These are phyloP conservation scores for Cantharis nigra DNA, from an alignment of 2,888 invertebrate genomes.

Conservation along the genomic window DNA sequence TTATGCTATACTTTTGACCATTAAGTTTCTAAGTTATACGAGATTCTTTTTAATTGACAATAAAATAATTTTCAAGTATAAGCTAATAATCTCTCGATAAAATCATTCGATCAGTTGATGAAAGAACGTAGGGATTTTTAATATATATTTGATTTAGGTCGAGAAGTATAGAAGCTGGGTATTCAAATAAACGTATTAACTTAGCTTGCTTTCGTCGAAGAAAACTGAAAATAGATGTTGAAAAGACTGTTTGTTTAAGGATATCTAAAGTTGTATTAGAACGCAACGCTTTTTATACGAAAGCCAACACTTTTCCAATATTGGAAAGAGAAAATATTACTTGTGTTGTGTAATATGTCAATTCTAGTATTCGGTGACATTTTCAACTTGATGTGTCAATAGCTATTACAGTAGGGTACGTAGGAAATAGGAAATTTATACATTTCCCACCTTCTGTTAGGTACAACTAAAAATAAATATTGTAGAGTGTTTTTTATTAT, in stretches of 20 bases:
- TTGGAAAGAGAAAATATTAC: slow-evolving; percentile 16
- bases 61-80: not conserved
- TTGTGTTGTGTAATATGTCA: slow-evolving; percentile 16
- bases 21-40: too few relatives aligned
- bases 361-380: slow-evolving; percentile 9
- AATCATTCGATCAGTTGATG: not conserved
- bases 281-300: slow-evolving; percentile 10
- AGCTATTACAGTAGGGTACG: slow-evolving; percentile 7
- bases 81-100: not conserved
- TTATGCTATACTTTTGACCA: too few relatives aligned
- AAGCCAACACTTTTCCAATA: slow-evolving; percentile 19
- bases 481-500: not conserved
- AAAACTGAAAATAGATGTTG: slow-evolving; percentile 9
- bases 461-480: not conserved
- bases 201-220: not conserved
- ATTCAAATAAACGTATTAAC: slow-evolving; percentile 14
- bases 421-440: not conserved
- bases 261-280: slow-evolving; percentile 17
- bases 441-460: not conserved
- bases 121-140: not conserved
- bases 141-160: not conserved
- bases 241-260: slow-evolving; percentile 11
- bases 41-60: too few relatives aligned
- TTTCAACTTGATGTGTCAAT: slow-evolving; percentile 12
- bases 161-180: not conserved